Base-by-base conservation (phyloP, 2,888 invertebrate genomes). In the Ennomos quercinarius region DNA sequence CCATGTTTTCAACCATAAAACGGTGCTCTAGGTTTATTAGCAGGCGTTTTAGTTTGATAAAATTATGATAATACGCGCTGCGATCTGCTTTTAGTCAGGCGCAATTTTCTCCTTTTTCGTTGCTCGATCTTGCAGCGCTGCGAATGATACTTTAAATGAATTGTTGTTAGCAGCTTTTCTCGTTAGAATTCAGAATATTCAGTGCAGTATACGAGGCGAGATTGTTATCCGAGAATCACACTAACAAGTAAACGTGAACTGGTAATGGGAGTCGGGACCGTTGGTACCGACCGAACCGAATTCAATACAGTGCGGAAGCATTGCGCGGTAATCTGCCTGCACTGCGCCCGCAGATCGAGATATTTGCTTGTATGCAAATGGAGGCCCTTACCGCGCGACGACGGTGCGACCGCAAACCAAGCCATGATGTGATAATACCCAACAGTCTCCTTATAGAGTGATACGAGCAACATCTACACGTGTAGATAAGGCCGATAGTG, bases 311-410 rank as follows among this genome's bases (percentile, higher is more conserved):
- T 75, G 84, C 90, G 90, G 91, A 89, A 90, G 89, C 80, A 77
- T 76, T 74, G 80, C 80, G 78, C 82, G 75, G 84, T 81, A 88
- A 90, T 89, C 89, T 85, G 83, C 83, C 76, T 68, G 76, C 78
- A 67, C 78, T 78, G 83, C 81, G 80, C 77, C 75, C 77, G 77
- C 73, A 85, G 84, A 90, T 90, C 89, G 85, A 83, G 89, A 89
- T 91, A 86, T 86, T 86, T 87, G 80, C 89, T 89, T 91, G 89
- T 91, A 91, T 92, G 92, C 89, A 86, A 91, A 92, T 91, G 73
- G 77, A 71, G 80, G 78, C 84, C 84, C 84, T 88, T 87, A 86
- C 86, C 87, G 87, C 88, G 87, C 86, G 87, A 87, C 87, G 87
- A 86, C 86, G 87, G 87, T 88, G 87, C 86, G 87, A 87, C 87